Percentiles rank a stretch among this genome's conserved stretches.
Conservation (phyloP, 2,888 invertebrate species). For the Stenotaenia linearis region DNA sequence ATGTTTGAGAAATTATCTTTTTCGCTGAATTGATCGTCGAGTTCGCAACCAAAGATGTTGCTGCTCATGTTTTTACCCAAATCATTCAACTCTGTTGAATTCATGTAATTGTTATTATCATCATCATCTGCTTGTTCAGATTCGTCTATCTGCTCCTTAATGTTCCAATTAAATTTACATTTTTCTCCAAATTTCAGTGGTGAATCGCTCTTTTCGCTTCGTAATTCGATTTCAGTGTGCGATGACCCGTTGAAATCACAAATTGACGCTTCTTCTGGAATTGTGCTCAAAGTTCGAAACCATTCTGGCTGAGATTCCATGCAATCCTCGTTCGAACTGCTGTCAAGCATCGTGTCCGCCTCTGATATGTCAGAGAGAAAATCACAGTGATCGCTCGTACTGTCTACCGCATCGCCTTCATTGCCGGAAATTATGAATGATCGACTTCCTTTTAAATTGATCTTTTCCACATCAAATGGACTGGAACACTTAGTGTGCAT, state of each 20-base stretch:
- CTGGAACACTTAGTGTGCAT: not conserved
- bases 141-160: not conserved
- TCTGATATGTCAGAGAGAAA: not conserved
- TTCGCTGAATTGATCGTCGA: not conserved
- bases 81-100: not conserved
- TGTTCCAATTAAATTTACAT: not conserved
- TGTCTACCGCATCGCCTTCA: not conserved
- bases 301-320: not conserved
- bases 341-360: not conserved
- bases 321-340: not conserved
- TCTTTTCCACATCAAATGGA: not conserved
- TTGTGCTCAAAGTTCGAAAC: not conserved
- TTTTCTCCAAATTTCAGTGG: not conserved
- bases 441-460: constrained; percentile 11
- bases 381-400: not conserved
- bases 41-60: not conserved
- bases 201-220: not conserved
- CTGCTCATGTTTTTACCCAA: not conserved
- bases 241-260: not conserved
- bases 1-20: not conserved
- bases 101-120: not conserved
- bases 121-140: not conserved
- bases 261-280: not conserved
- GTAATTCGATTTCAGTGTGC: not conserved
- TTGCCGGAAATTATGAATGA: not conserved